These are phyloP conservation scores for Aphelenchoides besseyi DNA, from an alignment of 1,140 invertebrate genomes.

Conservation along the genomic window DNA sequence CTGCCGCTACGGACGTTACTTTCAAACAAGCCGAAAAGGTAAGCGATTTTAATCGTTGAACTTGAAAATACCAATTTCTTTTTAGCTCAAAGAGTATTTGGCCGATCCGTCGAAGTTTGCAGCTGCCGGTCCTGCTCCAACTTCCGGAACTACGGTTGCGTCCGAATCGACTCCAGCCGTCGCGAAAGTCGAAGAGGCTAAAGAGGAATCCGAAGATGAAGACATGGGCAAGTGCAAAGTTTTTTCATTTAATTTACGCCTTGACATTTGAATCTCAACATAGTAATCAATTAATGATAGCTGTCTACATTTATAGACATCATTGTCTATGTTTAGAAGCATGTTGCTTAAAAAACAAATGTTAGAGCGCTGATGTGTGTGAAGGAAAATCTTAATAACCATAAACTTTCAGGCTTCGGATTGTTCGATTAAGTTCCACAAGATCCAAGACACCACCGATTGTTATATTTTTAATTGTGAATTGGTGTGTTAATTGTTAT, in stretches of 20 bases:
- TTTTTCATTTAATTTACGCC: too few relatives aligned
- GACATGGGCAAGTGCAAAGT: too few relatives aligned
- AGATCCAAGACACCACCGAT: neutral
- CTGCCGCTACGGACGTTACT: slow-evolving; percentile 86
- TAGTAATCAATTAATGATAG: too few relatives aligned
- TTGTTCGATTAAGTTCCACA: slow-evolving; percentile 65
- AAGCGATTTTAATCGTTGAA: slow-evolving; percentile 23
- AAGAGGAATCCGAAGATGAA: slow-evolving; percentile 65
- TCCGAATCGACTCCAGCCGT: slow-evolving; percentile 54
- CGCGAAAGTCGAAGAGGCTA: slow-evolving; percentile 63
- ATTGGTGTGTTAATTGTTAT: slow-evolving; percentile 16
- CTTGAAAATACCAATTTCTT: slow-evolving; percentile 8
- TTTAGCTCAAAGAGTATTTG: slow-evolving; percentile 66
- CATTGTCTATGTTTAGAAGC: too few relatives aligned
- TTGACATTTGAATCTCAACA: too few relatives aligned
- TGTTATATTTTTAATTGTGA: neutral
- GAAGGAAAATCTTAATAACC: too few relatives aligned
- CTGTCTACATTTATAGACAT: too few relatives aligned
- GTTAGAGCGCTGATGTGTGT: too few relatives aligned
- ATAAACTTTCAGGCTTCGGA: too few relatives aligned
- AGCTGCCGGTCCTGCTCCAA: slow-evolving; percentile 54
- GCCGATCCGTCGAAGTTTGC: slow-evolving; percentile 67
- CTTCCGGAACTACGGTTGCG: slow-evolving; percentile 57
- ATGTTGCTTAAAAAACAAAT: too few relatives aligned
- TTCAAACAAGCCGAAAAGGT: slow-evolving; percentile 90